phyloP scores from a whole-genome alignment of 1,140 invertebrate genomes.

The Platorchestia sp. region DNA sequence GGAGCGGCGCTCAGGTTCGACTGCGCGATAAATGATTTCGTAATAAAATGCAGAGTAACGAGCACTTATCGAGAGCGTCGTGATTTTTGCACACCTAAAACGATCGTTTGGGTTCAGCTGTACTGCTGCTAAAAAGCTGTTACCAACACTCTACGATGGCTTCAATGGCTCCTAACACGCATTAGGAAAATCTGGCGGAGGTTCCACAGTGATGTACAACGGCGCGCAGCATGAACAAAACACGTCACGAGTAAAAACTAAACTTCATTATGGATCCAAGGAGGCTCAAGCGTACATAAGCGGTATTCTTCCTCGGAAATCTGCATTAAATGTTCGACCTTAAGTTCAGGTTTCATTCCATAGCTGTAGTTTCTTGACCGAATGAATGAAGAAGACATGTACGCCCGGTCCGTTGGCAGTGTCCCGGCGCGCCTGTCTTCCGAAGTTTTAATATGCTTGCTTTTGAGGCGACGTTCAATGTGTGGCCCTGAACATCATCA shows the following conservation, averaged over 20 bases:
- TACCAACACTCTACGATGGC: conserved; percentile 38
- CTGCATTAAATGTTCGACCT: not conserved
- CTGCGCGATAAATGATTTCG: conserved; percentile 17
- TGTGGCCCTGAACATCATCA: conserved; percentile 51
- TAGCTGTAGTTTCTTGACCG: not conserved
- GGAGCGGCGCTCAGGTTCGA: not conserved
- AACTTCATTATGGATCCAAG: not conserved
- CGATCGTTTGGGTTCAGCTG: not conserved
- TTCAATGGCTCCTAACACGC: not conserved
- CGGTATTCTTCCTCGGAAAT: not conserved
- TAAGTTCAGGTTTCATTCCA: not conserved
- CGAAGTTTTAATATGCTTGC: not conserved
- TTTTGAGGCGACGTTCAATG: conserved; percentile 25
- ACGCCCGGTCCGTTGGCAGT: not conserved
- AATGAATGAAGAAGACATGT: conserved; percentile 18
- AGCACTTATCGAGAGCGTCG: conserved; percentile 11
- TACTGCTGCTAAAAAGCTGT: not conserved
- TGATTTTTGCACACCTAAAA: conserved; percentile 26
- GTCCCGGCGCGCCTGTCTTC: not conserved
- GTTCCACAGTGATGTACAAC: not conserved
- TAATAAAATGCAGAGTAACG: conserved; percentile 48
- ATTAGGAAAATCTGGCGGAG: not conserved
- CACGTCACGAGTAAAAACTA: not conserved
- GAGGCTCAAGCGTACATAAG: not conserved
- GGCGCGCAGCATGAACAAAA: not conserved